Percentiles rank a stretch among this genome's conserved stretches.
Evolutionary conservation across 2,888 invertebrate species (phyloP).

Genomic region (Tinea trinotella): DNA sequence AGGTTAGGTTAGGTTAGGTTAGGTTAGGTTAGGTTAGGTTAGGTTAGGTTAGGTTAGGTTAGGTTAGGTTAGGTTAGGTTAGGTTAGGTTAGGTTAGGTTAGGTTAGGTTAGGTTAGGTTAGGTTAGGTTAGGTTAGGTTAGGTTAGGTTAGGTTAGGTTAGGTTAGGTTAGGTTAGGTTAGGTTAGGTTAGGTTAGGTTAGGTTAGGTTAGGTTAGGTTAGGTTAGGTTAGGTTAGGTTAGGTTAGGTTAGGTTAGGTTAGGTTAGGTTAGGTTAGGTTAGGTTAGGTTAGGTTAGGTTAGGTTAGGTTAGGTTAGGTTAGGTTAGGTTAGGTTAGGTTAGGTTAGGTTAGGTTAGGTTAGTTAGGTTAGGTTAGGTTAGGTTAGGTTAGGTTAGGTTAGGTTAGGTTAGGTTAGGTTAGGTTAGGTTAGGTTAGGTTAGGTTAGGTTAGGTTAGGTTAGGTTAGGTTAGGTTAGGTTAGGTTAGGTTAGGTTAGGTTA

Average conservation of each 20-base stretch:
- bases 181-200: constrained; percentile 20
- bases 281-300: constrained; percentile 20
- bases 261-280: constrained; percentile 19
- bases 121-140: constrained; percentile 18
- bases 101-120: constrained; percentile 23
- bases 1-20: no score
- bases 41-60: constrained; percentile 24
- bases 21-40: no score
- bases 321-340: constrained; percentile 23
- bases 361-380: no score
- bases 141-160: constrained; percentile 2
- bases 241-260: constrained; percentile 21
- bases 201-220: no score
- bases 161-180: no score
- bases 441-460: constrained; percentile 21
- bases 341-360: constrained; percentile 23
- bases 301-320: constrained; percentile 24
- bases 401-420: no score
- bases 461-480: constrained; percentile 23
- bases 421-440: constrained; percentile 23
- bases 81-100: constrained; percentile 24
- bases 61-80: constrained; percentile 27
- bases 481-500: no score
- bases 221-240: constrained; percentile 22
- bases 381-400: no score